Evolutionary conservation across 2,888 invertebrate genomes (phyloP).

Genomic region (Malthinus flaveolus): DNA sequence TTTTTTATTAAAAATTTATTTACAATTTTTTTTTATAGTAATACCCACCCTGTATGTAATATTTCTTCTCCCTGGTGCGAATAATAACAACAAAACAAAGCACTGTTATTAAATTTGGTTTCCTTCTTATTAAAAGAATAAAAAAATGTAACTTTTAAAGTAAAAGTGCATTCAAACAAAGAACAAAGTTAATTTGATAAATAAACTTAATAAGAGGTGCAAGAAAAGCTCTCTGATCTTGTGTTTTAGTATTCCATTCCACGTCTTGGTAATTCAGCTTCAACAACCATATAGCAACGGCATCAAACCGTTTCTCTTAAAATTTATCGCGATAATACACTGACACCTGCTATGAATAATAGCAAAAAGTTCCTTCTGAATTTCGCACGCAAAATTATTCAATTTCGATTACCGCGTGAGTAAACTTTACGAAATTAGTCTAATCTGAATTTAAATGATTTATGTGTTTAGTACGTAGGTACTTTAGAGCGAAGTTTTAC

Average conservation of each 20-base stretch:
- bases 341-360: constrained; percentile 42
- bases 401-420: constrained; percentile 39
- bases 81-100: no score
- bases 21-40: no score
- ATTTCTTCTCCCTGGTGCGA: no score
- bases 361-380: constrained; percentile 38
- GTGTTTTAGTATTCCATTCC: constrained; percentile 21
- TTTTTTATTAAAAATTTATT: no score
- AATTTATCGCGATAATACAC: constrained; percentile 44
- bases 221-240: constrained; percentile 13
- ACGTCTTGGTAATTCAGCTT: constrained; percentile 28
- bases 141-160: no score
- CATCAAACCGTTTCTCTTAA: constrained; percentile 35
- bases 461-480: constrained; percentile 29
- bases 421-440: constrained; percentile 35
- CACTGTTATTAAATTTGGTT: no score
- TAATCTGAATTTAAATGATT: constrained; percentile 39
- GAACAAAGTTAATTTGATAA: constrained; percentile 10
- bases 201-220: constrained; percentile 7
- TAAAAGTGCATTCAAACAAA: neutral
- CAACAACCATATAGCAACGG: constrained; percentile 32
- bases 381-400: constrained; percentile 39
- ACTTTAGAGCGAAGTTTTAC: neutral
- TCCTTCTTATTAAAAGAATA: no score
- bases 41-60: no score